Conservation (phyloP, 2,113 vertebrate species). For the Gallinago paraguaiae region DNA sequence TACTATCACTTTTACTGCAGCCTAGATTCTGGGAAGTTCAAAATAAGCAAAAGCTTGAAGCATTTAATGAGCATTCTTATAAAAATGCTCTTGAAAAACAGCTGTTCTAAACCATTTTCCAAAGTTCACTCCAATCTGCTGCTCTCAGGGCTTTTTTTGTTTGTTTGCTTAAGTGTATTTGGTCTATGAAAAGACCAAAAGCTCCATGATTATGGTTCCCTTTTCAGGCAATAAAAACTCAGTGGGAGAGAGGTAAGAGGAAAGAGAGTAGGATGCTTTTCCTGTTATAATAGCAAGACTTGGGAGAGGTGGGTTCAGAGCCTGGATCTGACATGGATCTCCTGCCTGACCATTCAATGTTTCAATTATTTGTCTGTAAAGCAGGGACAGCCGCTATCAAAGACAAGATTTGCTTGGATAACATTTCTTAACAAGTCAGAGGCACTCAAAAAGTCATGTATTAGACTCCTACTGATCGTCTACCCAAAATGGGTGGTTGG, state of each 20-base stretch:
- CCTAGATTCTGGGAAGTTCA: neutral
- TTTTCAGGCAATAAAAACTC: slow-evolving; percentile 7
- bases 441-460: neutral
- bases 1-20: neutral
- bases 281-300: neutral
- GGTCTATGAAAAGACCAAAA: neutral
- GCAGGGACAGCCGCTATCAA: neutral
- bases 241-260: neutral
- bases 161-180: neutral
- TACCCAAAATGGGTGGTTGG: neutral
- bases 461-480: neutral
- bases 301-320: neutral
- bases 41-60: neutral
- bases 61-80: neutral
- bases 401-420: neutral
- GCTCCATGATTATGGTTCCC: neutral
- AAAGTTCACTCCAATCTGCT: neutral
- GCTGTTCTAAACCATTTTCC: neutral
- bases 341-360: neutral
- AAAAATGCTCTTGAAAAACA: slow-evolving; percentile 9
- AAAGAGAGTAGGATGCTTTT: neutral
- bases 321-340: neutral
- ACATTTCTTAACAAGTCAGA: neutral
- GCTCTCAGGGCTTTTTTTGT: neutral
- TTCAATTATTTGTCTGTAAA: neutral